Evolutionary conservation across 1,140 invertebrate species (phyloP).

Genomic region (Drosophila equinoxialis): DNA sequence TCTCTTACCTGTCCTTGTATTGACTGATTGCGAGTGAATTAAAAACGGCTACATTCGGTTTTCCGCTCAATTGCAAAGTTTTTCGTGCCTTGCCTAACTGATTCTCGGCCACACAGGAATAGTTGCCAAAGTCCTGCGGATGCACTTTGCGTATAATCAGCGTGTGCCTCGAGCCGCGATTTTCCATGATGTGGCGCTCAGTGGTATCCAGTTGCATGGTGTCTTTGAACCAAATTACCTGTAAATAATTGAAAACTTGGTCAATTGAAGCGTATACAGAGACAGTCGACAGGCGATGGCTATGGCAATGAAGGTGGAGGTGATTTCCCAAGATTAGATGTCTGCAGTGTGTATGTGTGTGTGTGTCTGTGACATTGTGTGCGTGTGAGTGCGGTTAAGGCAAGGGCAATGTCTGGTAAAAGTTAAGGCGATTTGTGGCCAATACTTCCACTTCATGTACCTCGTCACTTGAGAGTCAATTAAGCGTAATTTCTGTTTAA

Average conservation of each 20-base stretch:
- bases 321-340: slow-evolving; percentile 12
- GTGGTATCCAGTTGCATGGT: slow-evolving; percentile 88
- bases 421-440: slow-evolving; percentile 72
- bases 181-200: slow-evolving; percentile 87
- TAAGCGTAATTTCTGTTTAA: slow-evolving; percentile 58
- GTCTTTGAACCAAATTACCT: slow-evolving; percentile 88
- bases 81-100: slow-evolving; percentile 86
- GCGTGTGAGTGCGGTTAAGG: slow-evolving; percentile 22
- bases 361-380: slow-evolving; percentile 34
- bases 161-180: slow-evolving; percentile 86
- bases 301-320: slow-evolving; percentile 10
- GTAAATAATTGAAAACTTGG: slow-evolving; percentile 81
- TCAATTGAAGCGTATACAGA: slow-evolving; percentile 55
- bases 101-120: slow-evolving; percentile 88
- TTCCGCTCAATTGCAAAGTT: slow-evolving; percentile 87
- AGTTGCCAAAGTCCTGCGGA: slow-evolving; percentile 88
- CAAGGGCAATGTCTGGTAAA: slow-evolving; percentile 28
- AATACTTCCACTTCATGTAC: slow-evolving; percentile 47
- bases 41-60: slow-evolving; percentile 87
- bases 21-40: slow-evolving; percentile 86
- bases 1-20: slow-evolving; percentile 84
- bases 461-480: slow-evolving; percentile 56
- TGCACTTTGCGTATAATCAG: slow-evolving; percentile 88
- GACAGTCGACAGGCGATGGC: no score
- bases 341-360: slow-evolving; percentile 45